Percentiles rank a stretch among this genome's conserved stretches.
phyloP scores from a whole-genome alignment of 2,797 vertebrate species.

The Luscinia megarhynchos region DNA sequence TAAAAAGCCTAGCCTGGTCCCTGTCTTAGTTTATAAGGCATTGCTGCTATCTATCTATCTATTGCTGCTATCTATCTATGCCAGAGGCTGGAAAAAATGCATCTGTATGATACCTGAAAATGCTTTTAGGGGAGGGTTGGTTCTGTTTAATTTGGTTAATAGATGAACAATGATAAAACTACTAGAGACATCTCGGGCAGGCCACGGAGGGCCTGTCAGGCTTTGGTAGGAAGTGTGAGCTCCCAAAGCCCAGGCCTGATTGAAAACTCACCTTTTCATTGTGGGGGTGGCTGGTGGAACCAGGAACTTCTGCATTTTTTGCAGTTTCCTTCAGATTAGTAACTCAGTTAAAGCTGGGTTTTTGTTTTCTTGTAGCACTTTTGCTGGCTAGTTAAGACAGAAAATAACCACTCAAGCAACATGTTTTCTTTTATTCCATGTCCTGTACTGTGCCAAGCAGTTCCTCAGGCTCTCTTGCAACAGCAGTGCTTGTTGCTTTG shows the following conservation, averaged over 20 bases:
- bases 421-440: neutral
- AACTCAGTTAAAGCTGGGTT: neutral
- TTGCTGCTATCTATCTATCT: neutral
- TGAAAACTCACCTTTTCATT: neutral
- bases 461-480: neutral
- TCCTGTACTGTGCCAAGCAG: neutral
- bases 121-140: neutral
- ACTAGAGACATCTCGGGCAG: neutral
- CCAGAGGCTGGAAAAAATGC: neutral
- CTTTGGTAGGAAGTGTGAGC: neutral
- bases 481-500: neutral
- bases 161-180: neutral
- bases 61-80: neutral
- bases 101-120: neutral
- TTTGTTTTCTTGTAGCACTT: neutral
- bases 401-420: neutral
- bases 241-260: neutral
- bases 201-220: neutral
- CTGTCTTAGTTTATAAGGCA: neutral
- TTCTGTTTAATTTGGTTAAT: neutral
- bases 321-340: neutral
- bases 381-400: neutral
- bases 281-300: neutral
- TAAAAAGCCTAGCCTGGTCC: neutral
- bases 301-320: neutral